Evolutionary conservation across 2,113 vertebrate genomes (phyloP), one percentile per base, ranked within the genome.

Genomic region (Aegithalos caudatus): DNA sequence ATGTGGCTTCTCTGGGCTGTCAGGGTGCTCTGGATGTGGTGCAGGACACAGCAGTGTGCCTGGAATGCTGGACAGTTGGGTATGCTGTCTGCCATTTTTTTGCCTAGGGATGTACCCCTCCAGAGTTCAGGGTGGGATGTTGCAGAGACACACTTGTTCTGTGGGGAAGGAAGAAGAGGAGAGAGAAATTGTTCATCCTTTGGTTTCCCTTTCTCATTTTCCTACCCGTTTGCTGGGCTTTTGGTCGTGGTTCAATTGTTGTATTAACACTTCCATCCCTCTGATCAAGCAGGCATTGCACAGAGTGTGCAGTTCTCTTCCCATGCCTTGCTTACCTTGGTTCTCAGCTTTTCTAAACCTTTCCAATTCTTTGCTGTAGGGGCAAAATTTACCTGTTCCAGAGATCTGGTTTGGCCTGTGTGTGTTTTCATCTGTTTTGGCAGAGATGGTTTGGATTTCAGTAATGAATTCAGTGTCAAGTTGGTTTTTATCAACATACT

Each of bases 41-140:
- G 56, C 64, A 90, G 1, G 11, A 37, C 71, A 4, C 88, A 96
- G 85, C 95, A 97, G 5, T 13, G 10, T 3, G 35, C 8, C 0
- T 62, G 28, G 38, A 90, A 94, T 20, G 69, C 76, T 5, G 33
- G 38, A 4, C 94, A 96, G 0, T 3, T 0, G 0, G 40, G 51
- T 8, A 93, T 95, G 9, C 1, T 33, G 4, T 51, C 6, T 31
- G 45, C 14, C 51, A 42, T 2, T 1, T 4, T 10, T 4, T 1
- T 51, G 44, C 2, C 28, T 1, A 7, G 0, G n/a, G 40, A 1
- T 15, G 1, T 1, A 1, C 9, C 25, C 6, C 1, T 14, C 42
- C 3, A 7, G 11, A 0, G 7, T 2, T 0, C 0, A 0, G 10
- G 6, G 22, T 0, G 0, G 16, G 12, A 3, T 0, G 25, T 50